These are phyloP conservation scores for Zosterops hypoxanthus DNA, from an alignment of 2,113 vertebrate species.

Conservation along the genomic window DNA sequence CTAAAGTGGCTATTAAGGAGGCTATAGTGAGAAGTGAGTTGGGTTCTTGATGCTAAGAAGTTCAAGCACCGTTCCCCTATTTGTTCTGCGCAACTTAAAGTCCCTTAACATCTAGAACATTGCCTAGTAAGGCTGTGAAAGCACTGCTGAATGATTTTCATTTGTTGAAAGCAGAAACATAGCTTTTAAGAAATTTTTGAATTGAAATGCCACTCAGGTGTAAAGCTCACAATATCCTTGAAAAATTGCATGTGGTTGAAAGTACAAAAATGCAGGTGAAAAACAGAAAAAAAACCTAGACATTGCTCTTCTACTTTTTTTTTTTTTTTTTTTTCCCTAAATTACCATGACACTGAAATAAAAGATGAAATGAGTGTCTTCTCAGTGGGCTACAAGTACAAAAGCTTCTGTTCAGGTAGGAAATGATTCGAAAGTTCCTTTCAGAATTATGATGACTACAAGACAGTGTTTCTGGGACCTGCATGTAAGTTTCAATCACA, in stretches of 20 bases:
- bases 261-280: background rate
- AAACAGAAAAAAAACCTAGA: accelerated
- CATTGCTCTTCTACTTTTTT: background rate
- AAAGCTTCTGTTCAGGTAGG: background rate
- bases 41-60: background rate
- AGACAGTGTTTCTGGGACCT: background rate
- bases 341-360: background rate
- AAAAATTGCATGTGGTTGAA: background rate
- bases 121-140: background rate
- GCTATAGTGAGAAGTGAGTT: background rate
- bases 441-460: background rate
- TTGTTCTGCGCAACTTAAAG: background rate
- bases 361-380: background rate
- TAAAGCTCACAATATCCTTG: background rate
- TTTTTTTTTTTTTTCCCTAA: background rate
- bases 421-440: background rate
- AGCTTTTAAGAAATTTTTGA: background rate
- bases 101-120: background rate
- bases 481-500: background rate
- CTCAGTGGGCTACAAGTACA: background rate
- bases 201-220: background rate
- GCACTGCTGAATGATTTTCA: background rate
- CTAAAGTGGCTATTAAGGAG: background rate
- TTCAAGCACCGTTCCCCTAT: background rate
- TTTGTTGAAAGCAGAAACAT: background rate